These are phyloP conservation scores for Zosterops lateralis DNA, from an alignment of 2,113 vertebrate species.

Conservation along the genomic window DNA sequence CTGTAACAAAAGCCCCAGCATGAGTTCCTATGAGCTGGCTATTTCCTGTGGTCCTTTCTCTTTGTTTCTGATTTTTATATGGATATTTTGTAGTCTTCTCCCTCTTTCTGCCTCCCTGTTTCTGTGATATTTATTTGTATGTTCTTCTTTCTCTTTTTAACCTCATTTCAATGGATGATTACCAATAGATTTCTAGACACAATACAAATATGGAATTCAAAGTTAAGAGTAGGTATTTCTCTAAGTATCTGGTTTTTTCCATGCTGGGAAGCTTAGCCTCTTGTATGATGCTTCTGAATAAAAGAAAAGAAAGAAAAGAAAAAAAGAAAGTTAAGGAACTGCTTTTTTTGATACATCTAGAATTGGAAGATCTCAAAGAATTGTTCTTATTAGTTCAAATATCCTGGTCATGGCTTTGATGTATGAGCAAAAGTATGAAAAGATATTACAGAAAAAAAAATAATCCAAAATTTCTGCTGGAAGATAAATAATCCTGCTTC, in stretches of 20 bases:
- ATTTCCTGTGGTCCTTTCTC: neutral
- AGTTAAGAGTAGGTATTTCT: neutral
- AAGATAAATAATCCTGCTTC: neutral
- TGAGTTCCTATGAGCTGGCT: neutral
- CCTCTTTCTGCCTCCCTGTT: neutral
- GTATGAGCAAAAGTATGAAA: neutral
- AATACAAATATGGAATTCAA: neutral
- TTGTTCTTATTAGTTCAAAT: neutral
- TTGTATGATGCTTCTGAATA: neutral
- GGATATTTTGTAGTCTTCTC: neutral
- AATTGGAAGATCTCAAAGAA: neutral
- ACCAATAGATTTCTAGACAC: neutral
- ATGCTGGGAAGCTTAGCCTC: neutral
- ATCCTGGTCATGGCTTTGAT: neutral
- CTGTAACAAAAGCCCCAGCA: constrained; percentile 28
- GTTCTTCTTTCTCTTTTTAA: neutral
- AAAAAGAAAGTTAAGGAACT: neutral
- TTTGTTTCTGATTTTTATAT: neutral
- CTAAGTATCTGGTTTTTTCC: neutral
- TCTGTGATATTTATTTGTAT: neutral
- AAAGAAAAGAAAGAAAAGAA: neutral
- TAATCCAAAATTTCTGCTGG: neutral
- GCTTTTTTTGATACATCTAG: neutral
- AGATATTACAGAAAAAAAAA: neutral
- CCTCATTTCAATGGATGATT: neutral